Evolutionary conservation across 2,888 invertebrate species (phyloP), one percentile per base, ranked within the genome.

Genomic region (Trisateles emortualis): DNA sequence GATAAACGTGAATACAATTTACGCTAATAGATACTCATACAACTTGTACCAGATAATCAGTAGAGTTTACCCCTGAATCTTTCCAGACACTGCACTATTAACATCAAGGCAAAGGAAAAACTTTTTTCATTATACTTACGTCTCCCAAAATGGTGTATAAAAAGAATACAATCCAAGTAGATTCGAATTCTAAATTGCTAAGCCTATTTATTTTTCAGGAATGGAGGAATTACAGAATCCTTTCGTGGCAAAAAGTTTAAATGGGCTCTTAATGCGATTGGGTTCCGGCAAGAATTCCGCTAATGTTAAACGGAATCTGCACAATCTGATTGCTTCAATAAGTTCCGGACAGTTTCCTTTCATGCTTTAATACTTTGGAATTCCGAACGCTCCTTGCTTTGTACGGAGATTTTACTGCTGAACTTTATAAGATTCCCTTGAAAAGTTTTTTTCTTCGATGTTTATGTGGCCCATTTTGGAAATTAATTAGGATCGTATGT

Each of bases 251-350:
- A 81, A 84, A 90, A 90, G 83, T 88, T 90, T 84, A 87, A 92
- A 89, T 87, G 83, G 86, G 77, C 81, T 80, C 84, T 84, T 90
- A 90, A 90, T 89, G 83, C 87, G 86, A 90, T 89, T 88, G 86
- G 85, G 87, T 87, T 84, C 81, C 75, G 74, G 78, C 78, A 88
- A 86, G 88, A 88, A 90, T 89, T 86, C 75, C 75, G 84, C 84
- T 87, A 88, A 90, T 90, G 86, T 88, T 86, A 79, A 87, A 83
- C 83, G 90, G 88, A 88, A 89, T 90, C 81, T 81, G 82, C 79
- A 84, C 87, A 87, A 89, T 90, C 88, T 86, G 85, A 88, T 87
- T 88, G 86, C 87, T 89, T 84, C 90, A 86, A 91, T 90, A 90
- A 90, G 87, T 90, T 89, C 83, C 81, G 82, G 84, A 81, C 87